Evolutionary conservation across 2,113 vertebrate genomes (phyloP), one percentile per base, ranked within the genome.

Genomic region (Dolichallabes microphthalmus): DNA sequence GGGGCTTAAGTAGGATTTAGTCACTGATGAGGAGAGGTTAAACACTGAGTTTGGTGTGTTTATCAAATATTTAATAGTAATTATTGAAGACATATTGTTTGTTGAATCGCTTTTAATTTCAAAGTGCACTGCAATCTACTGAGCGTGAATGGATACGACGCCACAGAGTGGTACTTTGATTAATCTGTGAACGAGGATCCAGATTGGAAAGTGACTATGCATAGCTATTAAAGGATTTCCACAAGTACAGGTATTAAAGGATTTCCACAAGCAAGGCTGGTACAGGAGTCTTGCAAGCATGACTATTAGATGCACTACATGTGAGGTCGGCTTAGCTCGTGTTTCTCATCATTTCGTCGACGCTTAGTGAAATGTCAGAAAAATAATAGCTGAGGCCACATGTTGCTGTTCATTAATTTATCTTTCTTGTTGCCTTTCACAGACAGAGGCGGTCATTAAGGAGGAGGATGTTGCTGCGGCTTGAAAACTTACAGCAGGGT

Each of bases 381-480:
- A 69, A n/a, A 22, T 77, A 64, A 80, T 53, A 66, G 45, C 53
- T 77, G 64, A 19, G 7, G 50, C 60, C 61, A 30, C 27, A 66
- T 84, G 9, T 35, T 75, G 22, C 17, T 57, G 83, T 78, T 68
- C 32, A 80, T 80, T 86, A 11, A 66, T 68, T 75, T 58, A 57
- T 45, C 77, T 74, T 66, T 77, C 39, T 58, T 69, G 7, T 88
- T 74, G 75, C 52, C 45, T 69, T 83, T 84, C 35, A 74, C 64
- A 89, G 86, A 84, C 82, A 22, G 58, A 86, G 15, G 85, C 50
- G 1, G 30, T 85, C 30, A 82, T 86, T 68, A 79, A 73, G 30
- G 32, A 57, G 27, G 57, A 88, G 13, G 35, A 86, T 19, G 66
- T 22, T 32, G 13, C 69, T 86, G 57, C 55, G 20, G 77, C 79